Evolutionary conservation across 2,113 vertebrate genomes (phyloP).

Genomic region (Psophia crepitans): DNA sequence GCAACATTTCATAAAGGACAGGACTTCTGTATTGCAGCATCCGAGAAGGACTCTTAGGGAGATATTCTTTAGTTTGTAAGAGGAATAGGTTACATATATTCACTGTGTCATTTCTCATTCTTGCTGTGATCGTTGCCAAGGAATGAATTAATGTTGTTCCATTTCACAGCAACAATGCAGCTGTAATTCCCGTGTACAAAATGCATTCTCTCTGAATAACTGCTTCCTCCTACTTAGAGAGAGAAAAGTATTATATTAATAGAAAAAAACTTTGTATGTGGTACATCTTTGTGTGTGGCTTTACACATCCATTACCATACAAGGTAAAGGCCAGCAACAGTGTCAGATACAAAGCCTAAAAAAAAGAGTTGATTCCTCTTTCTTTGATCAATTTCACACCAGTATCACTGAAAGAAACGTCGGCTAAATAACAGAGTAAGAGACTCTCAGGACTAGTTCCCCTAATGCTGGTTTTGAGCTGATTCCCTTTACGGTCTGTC

Average conservation of each 20-base stretch:
- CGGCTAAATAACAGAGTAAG: background rate
- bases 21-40: background rate
- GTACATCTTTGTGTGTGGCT: background rate
- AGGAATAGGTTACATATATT: constrained; percentile 9
- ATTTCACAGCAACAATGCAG: background rate
- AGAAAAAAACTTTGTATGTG: background rate
- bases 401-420: background rate
- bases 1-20: background rate
- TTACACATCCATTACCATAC: background rate
- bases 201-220: background rate
- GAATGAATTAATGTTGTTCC: background rate
- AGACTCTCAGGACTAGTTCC: background rate
- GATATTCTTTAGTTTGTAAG: background rate
- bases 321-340: background rate
- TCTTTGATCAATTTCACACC: background rate
- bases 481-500: background rate
- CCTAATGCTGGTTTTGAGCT: background rate
- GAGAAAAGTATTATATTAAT: background rate
- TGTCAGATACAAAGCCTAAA: background rate
- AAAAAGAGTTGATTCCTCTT: background rate
- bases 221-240: background rate
- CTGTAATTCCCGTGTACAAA: constrained; percentile 8
- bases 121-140: constrained; percentile 5
- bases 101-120: background rate
- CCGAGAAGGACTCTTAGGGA: background rate